Evolutionary conservation across 2,797 vertebrate genomes (phyloP).

Genomic region (Diglossa cyanea): DNA sequence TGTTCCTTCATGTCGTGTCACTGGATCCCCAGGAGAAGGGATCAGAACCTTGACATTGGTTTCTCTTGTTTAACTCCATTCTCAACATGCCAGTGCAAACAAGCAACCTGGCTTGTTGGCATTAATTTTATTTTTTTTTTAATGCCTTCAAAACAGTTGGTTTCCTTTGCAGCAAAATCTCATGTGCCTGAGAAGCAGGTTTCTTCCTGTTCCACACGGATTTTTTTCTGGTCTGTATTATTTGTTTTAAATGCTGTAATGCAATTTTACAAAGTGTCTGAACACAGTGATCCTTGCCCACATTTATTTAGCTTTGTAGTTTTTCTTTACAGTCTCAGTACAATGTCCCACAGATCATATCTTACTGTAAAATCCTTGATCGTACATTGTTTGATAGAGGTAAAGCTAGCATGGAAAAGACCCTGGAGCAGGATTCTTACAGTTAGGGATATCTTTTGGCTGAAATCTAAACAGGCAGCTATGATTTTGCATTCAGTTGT

Average conservation of each 20-base stretch:
- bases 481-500: neutral
- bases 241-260: neutral
- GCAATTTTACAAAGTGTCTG: neutral
- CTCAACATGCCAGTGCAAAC: neutral
- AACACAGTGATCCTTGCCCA: neutral
- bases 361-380: neutral
- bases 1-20: neutral
- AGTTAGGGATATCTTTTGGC: neutral
- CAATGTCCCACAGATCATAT: neutral
- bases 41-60: neutral
- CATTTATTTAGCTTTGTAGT: neutral
- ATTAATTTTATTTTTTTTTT: neutral
- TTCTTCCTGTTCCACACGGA: accelerated
- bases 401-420: neutral
- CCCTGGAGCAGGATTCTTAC: neutral
- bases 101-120: neutral
- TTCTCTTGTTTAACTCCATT: neutral
- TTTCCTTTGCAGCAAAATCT: neutral
- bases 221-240: neutral
- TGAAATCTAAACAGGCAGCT: neutral
- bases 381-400: neutral
- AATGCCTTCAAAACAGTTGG: neutral
- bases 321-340: neutral
- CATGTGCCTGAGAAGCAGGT: neutral
- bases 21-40: neutral